Evolutionary conservation across 2,797 vertebrate genomes (phyloP).

Genomic region (Pygocentrus nattereri): DNA sequence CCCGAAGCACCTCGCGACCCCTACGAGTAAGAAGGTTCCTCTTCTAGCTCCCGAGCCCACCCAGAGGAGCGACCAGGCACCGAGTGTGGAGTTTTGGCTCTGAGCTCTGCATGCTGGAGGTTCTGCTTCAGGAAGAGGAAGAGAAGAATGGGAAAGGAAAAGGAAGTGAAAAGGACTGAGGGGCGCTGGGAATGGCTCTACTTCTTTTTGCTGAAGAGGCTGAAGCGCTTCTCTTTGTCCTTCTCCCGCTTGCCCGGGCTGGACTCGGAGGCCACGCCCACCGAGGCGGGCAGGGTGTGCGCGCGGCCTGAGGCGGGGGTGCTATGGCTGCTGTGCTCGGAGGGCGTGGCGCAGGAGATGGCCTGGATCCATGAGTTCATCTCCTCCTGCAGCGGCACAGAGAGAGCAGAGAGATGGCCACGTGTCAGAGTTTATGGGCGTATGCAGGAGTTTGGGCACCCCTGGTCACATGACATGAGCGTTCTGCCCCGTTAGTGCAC

Average conservation of each 20-base stretch:
- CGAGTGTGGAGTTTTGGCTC: constrained; percentile 94
- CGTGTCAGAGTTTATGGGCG: no score
- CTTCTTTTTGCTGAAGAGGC: constrained; percentile 99
- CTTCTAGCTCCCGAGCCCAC: constrained; percentile 76
- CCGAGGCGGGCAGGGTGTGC: constrained; percentile 92
- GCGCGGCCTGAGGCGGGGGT: constrained; percentile 92
- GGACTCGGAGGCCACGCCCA: constrained; percentile 89
- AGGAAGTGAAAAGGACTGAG: constrained; percentile 58
- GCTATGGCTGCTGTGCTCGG: constrained; percentile 92
- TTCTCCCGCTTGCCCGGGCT: constrained; percentile 98
- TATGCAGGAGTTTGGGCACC: no score
- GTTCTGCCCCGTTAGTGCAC: no score
- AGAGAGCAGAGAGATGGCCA: neutral
- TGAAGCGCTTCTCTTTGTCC: constrained; percentile 97
- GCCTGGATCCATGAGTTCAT: constrained; percentile 97
- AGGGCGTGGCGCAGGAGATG: constrained; percentile 79
- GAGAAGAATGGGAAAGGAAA: constrained; percentile 53
- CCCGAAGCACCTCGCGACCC: constrained; percentile 82
- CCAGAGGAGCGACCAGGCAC: constrained; percentile 90
- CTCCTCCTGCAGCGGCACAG: constrained; percentile 85
- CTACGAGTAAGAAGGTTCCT: constrained; percentile 66
- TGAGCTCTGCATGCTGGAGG: constrained; percentile 93
- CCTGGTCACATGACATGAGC: no score
- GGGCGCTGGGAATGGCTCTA: constrained; percentile 76
- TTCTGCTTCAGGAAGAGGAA: constrained; percentile 76